These are phyloP conservation scores for Sialia sialis DNA, from an alignment of 2,113 vertebrate genomes.

Conservation along the genomic window DNA sequence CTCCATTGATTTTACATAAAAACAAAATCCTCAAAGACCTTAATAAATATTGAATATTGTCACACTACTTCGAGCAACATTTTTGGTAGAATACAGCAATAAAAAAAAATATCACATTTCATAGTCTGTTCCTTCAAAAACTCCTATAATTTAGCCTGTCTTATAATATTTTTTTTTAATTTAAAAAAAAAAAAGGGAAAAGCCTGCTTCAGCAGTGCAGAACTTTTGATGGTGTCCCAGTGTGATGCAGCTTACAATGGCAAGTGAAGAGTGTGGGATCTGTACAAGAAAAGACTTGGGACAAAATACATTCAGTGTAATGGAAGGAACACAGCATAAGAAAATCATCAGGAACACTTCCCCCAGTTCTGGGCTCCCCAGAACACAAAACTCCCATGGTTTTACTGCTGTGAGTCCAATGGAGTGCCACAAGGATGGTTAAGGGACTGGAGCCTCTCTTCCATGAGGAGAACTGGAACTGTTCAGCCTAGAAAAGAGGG, in stretches of 20 bases:
- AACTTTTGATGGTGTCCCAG: background rate
- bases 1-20: background rate
- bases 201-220: background rate
- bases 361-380: background rate
- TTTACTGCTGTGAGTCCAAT: background rate
- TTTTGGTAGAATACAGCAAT: background rate
- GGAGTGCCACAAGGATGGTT: background rate
- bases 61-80: background rate
- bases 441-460: background rate
- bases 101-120: background rate
- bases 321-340: background rate
- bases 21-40: background rate
- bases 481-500: background rate
- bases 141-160: background rate
- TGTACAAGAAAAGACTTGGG: background rate
- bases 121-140: background rate
- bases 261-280: background rate
- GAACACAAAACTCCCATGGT: fast-evolving
- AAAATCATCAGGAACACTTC: background rate
- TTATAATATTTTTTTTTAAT: background rate
- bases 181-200: no score
- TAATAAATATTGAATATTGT: background rate
- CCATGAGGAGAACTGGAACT: background rate
- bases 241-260: background rate
- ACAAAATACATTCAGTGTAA: background rate